These are phyloP conservation scores for Donacobius atricapilla DNA, from an alignment of 2,113 vertebrate genomes.

Conservation along the genomic window DNA sequence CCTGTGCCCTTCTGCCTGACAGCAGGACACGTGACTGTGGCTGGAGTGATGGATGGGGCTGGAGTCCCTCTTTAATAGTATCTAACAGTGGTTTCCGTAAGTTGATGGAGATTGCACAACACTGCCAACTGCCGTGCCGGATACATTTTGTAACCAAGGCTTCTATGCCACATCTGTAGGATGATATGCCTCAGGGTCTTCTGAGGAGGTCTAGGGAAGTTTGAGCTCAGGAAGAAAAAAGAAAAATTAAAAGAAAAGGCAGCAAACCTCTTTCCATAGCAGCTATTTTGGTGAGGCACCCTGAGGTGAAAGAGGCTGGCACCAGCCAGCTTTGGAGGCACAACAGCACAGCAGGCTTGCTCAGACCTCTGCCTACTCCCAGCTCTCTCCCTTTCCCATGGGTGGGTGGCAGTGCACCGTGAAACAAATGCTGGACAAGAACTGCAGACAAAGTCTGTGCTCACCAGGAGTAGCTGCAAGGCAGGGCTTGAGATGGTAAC, in stretches of 20 bases:
- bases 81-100: slow-evolving; percentile 80
- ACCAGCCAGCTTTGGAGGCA: not conserved
- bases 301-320: not conserved
- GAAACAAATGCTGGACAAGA: accelerated
- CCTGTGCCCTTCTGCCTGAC: slow-evolving; percentile 4
- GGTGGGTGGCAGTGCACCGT: not conserved
- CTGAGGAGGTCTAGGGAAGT: slow-evolving; percentile 68
- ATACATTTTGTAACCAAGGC: slow-evolving; percentile 80
- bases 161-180: slow-evolving; percentile 66
- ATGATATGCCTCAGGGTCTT: slow-evolving; percentile 62
- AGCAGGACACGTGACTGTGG: slow-evolving; percentile 28
- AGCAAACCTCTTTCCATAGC: slow-evolving; percentile 37
- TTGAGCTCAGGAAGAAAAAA: slow-evolving; percentile 63
- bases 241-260: slow-evolving; percentile 20
- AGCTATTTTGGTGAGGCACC: slow-evolving; percentile 23
- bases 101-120: slow-evolving; percentile 83
- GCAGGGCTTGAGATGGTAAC: not conserved
- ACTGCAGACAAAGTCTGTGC: not conserved
- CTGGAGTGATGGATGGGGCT: slow-evolving; percentile 49
- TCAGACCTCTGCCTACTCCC: not conserved
- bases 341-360: not conserved
- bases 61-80: slow-evolving; percentile 42
- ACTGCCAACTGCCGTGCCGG: slow-evolving; percentile 80
- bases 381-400: not conserved
- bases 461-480: not conserved